Percentiles rank a stretch among this genome's conserved stretches.
Evolutionary conservation across 92 coral and sea anemone genomes (phyloP).

Genomic region (Porites lobata): DNA sequence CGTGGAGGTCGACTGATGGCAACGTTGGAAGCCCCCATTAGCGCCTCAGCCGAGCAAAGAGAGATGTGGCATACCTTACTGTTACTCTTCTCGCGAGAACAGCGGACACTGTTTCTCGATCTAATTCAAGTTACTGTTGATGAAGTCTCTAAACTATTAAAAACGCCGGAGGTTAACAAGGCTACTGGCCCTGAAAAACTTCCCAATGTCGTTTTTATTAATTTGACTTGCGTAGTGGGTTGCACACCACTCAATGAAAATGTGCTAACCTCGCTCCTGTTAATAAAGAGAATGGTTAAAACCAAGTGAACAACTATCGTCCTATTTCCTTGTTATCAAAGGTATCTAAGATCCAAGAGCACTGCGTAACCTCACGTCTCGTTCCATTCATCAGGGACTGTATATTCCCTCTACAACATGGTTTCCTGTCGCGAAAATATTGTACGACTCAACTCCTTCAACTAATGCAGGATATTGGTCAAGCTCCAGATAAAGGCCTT

Average conservation of each 20-base stretch:
- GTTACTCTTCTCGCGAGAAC: neutral
- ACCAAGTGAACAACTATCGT: conserved; percentile 12
- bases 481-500: conserved; percentile 33
- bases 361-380: conserved; percentile 39
- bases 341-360: conserved; percentile 50
- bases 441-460: conserved; percentile 35
- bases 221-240: neutral
- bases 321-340: conserved; percentile 43
- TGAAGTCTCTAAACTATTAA: conserved; percentile 9
- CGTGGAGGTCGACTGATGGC: too few species aligned
- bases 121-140: neutral
- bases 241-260: conserved; percentile 9
- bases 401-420: conserved; percentile 23
- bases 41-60: too few species aligned
- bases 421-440: conserved; percentile 1
- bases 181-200: conserved; percentile 2
- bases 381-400: conserved; percentile 24
- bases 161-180: neutral
- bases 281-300: conserved; percentile 5
- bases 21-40: too few species aligned
- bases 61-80: conserved; percentile 6
- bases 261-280: conserved; percentile 8
- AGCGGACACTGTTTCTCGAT: neutral
- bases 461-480: conserved; percentile 53
- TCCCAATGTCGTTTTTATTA: too few species aligned